Evolutionary conservation across 2,888 invertebrate species (phyloP).

Genomic region (Pristionchus japonicus): DNA sequence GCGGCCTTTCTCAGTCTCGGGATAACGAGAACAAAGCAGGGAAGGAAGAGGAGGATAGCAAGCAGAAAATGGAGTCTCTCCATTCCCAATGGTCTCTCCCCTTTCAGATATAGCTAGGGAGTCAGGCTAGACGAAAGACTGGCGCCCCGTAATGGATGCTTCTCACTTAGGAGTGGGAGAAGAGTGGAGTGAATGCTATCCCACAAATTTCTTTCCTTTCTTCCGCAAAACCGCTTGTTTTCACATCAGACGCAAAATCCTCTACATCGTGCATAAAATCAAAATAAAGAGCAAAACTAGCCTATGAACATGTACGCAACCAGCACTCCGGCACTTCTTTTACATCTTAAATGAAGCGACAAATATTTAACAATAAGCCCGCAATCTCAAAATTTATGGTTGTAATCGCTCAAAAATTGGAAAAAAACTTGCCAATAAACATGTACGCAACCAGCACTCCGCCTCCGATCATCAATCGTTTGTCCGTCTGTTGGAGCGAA

Average conservation of each 20-base stretch:
- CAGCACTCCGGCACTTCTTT: too few species aligned
- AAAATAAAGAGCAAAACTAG: not conserved
- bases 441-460: constrained; percentile 78
- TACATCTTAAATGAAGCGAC: not conserved
- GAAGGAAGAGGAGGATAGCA: not conserved
- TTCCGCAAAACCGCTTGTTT: not conserved
- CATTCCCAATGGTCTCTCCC: not conserved
- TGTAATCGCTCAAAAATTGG: not conserved
- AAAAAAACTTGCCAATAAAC: constrained; percentile 80
- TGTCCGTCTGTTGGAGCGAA: constrained; percentile 60
- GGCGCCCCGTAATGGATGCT: constrained; percentile 8
- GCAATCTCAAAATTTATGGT: too few species aligned
- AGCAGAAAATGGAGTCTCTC: not conserved
- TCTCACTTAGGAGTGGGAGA: not conserved
- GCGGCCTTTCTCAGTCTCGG: not conserved
- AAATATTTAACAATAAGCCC: not conserved
- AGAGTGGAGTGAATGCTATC: not conserved
- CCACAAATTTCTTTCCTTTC: not conserved
- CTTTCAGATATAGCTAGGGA: not conserved
- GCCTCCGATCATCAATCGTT: constrained; percentile 62
- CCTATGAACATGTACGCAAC: constrained; percentile 83
- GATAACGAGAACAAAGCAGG: not conserved
- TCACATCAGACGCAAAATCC: too few species aligned
- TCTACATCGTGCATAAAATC: too few species aligned
- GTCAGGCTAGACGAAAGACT: not conserved